Evolutionary conservation across 2,888 invertebrate genomes (phyloP), one percentile per base, ranked within the genome.

Genomic region (Agelastica alni): DNA sequence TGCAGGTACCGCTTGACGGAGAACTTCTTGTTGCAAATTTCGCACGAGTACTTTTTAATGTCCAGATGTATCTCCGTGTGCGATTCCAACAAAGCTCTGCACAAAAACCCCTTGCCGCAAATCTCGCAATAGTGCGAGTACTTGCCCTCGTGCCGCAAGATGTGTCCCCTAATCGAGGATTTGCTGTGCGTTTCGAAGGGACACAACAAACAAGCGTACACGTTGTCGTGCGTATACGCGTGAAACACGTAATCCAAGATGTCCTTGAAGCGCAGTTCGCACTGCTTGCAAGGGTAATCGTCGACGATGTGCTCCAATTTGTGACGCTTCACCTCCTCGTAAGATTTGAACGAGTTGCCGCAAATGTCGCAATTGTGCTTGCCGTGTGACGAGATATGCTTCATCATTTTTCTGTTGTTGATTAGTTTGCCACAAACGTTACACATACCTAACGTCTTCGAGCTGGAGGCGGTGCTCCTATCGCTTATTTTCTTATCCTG

Each of bases 41-140:
- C 70, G 54, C 75, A 75, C 5, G 60, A 51, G 57, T 69, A 72
- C 22, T 63, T 67, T 32, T 71, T 71, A 7, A 70, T 67, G 32
- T 70, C 71, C 12, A 65, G 58, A 51, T 75, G 75, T 17, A 69
- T 58, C 42, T 72, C 70, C 60, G 71, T 67, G 53, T 75, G 75
- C 1, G 63, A 64, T 3, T 65, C 62, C 26, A 68, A 60, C 16
- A 58, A 45, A n/a, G 61, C 57, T 17, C 60, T 61, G 14, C 64
- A 61, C 12, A 69, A 53, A 43, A 71, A 72, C 1, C 70, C 67
- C 51, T 67, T 72, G 3, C 64, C 64, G 57, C 74, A 74, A 5
- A 70, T 58, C 3, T 67, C 61, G 51, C 74, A 74, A 6, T 62
- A 56, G 39, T 66, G 62, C 10, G 67, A 64, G 32, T 59, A 67